Conservation (phyloP, 2,113 vertebrate genomes). For the Stegastes partitus region DNA sequence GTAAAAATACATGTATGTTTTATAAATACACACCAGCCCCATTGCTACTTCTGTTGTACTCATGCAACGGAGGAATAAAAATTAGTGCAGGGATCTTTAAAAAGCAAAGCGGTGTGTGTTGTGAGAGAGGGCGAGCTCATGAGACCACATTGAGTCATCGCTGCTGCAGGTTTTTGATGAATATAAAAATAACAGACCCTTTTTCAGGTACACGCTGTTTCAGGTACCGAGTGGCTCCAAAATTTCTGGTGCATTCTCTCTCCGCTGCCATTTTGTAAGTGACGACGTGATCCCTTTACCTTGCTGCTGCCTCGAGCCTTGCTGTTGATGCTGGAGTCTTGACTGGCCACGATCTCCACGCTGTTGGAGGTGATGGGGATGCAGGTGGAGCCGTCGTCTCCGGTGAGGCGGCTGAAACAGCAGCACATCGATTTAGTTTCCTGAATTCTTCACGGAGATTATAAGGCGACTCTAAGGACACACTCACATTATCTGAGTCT, state of each 20-base stretch:
- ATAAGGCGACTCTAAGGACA: neutral
- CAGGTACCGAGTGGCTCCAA: neutral
- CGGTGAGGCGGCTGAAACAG: slow-evolving; percentile 89
- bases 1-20: too few species aligned
- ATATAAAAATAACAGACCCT: neutral
- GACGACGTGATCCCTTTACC: slow-evolving; percentile 80
- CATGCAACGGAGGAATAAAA: neutral
- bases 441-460: neutral
- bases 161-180: neutral
- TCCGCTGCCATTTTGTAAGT: neutral
- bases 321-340: slow-evolving; percentile 96
- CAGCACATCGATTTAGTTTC: neutral
- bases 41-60: neutral
- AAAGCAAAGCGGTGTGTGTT: neutral
- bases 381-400: slow-evolving; percentile 93
- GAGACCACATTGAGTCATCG: neutral
- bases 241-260: neutral
- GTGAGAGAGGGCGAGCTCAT: too few species aligned
- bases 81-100: neutral
- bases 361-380: slow-evolving; percentile 91
- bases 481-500: slow-evolving; percentile 94
- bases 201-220: neutral
- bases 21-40: neutral
- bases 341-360: slow-evolving; percentile 98
- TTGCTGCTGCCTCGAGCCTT: slow-evolving; percentile 98